phyloP scores from a whole-genome alignment of 1,140 invertebrate genomes.

The Conus ventricosus region DNA sequence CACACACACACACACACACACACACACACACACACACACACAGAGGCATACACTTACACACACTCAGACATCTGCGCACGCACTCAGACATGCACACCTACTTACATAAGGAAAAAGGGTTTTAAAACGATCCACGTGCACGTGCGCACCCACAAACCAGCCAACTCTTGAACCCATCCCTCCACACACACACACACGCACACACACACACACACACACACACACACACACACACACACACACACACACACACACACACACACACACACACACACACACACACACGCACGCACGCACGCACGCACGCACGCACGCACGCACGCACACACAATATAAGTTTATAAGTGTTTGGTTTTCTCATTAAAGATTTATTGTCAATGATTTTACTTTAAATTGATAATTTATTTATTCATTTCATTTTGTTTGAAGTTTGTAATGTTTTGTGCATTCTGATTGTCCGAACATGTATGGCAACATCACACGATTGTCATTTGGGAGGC shows the following conservation, averaged over 20 bases:
- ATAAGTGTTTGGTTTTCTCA: too few species aligned
- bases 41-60: too few species aligned
- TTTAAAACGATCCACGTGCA: too few species aligned
- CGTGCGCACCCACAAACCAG: too few species aligned
- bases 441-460: too few species aligned
- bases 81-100: not conserved
- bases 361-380: too few species aligned
- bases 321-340: too few species aligned
- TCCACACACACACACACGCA: too few species aligned
- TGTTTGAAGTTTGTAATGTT: not conserved
- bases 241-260: not conserved
- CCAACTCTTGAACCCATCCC: too few species aligned
- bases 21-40: too few species aligned
- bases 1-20: constrained; percentile 12
- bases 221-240: not conserved
- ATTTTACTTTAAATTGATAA: too few species aligned
- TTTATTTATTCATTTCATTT: too few species aligned
- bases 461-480: not conserved
- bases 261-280: not conserved
- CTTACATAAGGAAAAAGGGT: not conserved
- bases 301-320: not conserved
- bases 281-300: not conserved
- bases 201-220: not conserved
- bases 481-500: not conserved
- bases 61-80: not conserved